Evolutionary conservation across 2,113 vertebrate genomes (phyloP).

Genomic region (Alosa alosa): DNA sequence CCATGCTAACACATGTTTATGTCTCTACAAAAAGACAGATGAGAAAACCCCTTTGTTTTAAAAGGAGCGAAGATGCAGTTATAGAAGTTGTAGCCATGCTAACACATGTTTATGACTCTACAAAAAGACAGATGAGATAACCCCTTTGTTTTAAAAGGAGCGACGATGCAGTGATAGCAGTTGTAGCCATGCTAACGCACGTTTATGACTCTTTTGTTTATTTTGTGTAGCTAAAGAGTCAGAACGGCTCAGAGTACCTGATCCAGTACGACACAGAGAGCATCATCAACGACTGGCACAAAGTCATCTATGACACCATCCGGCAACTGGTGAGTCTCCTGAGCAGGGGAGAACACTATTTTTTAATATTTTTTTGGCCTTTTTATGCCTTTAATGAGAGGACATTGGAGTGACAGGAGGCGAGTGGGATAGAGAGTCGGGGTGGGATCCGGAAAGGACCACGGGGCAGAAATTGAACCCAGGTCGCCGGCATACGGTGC

Average conservation of each 20-base stretch:
- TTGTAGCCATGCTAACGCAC: not conserved
- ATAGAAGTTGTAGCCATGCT: not conserved
- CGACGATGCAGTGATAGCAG: not conserved
- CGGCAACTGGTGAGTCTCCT: constrained; percentile 71
- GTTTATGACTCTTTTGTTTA: not conserved
- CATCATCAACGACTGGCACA: constrained; percentile 87
- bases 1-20: not conserved
- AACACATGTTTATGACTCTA: not conserved
- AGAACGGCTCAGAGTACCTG: constrained; percentile 83
- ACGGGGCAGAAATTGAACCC: too few species aligned
- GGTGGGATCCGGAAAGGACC: too few species aligned
- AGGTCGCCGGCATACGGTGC: too few species aligned
- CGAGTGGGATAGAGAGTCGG: too few species aligned
- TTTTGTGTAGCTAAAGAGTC: constrained; percentile 77
- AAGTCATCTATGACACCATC: constrained; percentile 80
- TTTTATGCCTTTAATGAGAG: too few species aligned
- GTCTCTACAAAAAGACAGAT: too few species aligned
- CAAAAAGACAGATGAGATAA: too few species aligned
- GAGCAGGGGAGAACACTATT: too few species aligned
- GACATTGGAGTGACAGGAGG: too few species aligned
- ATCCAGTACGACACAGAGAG: constrained; percentile 92
- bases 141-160: not conserved
- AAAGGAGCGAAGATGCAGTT: not conserved
- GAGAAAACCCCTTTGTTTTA: not conserved
- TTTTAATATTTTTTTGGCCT: too few species aligned